Base-by-base conservation (phyloP, 2,113 vertebrate species). In the Prolemur simus region DNA sequence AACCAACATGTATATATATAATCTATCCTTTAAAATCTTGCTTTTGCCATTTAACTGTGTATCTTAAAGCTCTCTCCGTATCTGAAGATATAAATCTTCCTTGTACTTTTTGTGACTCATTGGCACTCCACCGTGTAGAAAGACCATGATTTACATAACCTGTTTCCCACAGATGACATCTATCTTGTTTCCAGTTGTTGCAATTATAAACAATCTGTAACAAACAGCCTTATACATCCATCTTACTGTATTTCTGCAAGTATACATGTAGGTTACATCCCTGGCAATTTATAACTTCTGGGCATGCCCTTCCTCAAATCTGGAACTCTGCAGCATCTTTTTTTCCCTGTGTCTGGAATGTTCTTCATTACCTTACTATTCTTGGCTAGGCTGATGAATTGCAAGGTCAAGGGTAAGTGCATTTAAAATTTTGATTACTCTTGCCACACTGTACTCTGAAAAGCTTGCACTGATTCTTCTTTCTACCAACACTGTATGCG, bases 121-220 rank as follows among this genome's bases (percentile, higher is more conserved):
- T 32, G 9, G 45, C 15, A 32, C 52, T 68, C 32, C 49, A 56
- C 0, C 21, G 49, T 69, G 14, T 32, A 77, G 78, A 85, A 94
- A 96, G 58, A 74, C 13, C 32, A 21, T 58, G 86, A 89, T 89
- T 97, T 93, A 52, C 58, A 21, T 42, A 73, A 78, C 21, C 15
- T 73, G 60, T 8, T 12, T 5, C 34, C 47, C 23, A 17, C 0
- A 17, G 49, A 86, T 25, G 21, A 15, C 56, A n/a, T 88, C 39
- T 69, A 52, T 81, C 56, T 49, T 88, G 42, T 66, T 94, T 82
- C 73, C 29, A 60, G 39, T 81, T 60, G 94, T 94, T n/a, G 58
- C 52, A 47, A 52, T 17, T 52, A 77, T 49, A 93, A 68, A 78
- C 63, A 86, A 69, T 52, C 45, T 91, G 42, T 37, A 69, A 84